Evolutionary conservation across 2,888 invertebrate species (phyloP).

Genomic region (Tuberolachnus salignus): DNA sequence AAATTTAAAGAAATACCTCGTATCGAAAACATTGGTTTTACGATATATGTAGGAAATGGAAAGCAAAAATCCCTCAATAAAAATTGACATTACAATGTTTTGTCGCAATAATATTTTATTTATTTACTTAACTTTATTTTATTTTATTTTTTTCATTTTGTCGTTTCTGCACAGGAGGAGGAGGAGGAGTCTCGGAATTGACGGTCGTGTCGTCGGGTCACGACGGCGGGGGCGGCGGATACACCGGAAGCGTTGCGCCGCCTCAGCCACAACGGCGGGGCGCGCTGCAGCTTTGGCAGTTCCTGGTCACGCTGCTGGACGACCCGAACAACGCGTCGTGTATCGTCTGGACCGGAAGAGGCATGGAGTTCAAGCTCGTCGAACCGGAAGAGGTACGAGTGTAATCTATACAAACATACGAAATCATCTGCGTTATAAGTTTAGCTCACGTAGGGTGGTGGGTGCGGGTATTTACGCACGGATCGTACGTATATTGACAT

Average conservation of each 20-base stretch:
- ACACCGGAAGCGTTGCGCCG: conserved; percentile 5
- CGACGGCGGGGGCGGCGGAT: background rate
- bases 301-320: conserved; percentile 81
- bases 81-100: too few relatives aligned
- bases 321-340: conserved; percentile 77
- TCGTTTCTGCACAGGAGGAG: conserved; percentile 14
- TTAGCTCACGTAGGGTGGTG: background rate
- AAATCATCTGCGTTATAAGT: too few relatives aligned
- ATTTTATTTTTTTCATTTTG: too few relatives aligned
- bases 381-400: conserved; percentile 87
- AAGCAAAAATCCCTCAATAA: too few relatives aligned
- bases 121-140: too few relatives aligned
- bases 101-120: too few relatives aligned
- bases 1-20: too few relatives aligned
- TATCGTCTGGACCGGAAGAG: conserved; percentile 93
- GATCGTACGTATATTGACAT: background rate
- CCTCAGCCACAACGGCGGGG: conserved; percentile 72
- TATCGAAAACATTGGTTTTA: too few relatives aligned
- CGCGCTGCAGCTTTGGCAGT: conserved; percentile 93
- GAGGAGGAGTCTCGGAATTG: background rate
- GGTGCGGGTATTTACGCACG: background rate
- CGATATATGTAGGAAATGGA: too few relatives aligned
- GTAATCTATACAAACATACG: too few relatives aligned
- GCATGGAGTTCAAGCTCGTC: conserved; percentile 93
- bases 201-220: background rate